Conservation (phyloP, 2,797 vertebrate genomes). For the Tokudaia muenninki region DNA sequence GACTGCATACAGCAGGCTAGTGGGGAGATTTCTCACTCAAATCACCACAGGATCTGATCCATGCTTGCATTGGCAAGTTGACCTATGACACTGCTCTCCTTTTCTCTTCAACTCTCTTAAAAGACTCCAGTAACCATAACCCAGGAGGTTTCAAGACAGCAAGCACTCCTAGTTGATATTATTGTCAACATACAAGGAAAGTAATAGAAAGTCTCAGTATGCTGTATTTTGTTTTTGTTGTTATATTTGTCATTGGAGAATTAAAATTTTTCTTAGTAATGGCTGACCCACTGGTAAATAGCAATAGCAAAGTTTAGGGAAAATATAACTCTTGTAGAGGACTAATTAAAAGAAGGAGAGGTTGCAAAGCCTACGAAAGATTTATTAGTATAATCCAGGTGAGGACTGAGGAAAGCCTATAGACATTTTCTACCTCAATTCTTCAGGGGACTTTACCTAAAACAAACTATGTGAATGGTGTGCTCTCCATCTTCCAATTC, state of each 20-base stretch:
- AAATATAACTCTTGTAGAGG: not conserved
- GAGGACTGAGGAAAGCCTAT: fast-evolving
- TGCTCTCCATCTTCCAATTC: not conserved
- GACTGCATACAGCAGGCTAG: not conserved
- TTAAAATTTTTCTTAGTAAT: not conserved
- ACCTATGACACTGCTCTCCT: not conserved
- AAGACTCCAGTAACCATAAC: not conserved
- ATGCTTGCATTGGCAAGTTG: not conserved
- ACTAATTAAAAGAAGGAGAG: not conserved
- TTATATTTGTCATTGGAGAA: not conserved
- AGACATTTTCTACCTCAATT: not conserved
- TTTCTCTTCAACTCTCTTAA: not conserved
- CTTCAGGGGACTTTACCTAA: not conserved
- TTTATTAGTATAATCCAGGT: not conserved
- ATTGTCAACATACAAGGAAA: not conserved
- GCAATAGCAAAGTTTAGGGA: not conserved
- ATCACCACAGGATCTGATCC: too few relatives aligned
- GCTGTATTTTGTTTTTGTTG: not conserved
- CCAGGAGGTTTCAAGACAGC: not conserved
- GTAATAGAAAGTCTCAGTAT: not conserved
- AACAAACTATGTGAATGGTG: not conserved
- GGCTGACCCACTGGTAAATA: not conserved
- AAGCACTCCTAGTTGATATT: not conserved
- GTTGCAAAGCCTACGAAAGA: not conserved
- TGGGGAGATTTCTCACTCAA: not conserved